Evolutionary conservation across 2,797 vertebrate genomes (phyloP), one percentile per base, ranked within the genome.

Genomic region (Argentina silus): DNA sequence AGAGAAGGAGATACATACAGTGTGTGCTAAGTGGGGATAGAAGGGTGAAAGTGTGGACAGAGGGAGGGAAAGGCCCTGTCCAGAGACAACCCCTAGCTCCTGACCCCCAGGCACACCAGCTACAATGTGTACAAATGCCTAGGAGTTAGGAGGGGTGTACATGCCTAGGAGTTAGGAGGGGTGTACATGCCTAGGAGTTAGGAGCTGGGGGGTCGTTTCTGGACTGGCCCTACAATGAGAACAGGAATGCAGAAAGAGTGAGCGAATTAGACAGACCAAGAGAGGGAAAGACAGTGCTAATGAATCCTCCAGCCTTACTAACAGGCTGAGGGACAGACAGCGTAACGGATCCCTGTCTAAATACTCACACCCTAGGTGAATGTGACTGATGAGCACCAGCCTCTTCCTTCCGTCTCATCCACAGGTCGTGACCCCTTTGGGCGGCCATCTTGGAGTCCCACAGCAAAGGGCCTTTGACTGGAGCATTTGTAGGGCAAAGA

Each of bases 401-500:
- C 36, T 53, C 68, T 73, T 69, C 42, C 76, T 84, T 82, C 85
- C 2, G 73, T 78, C 74, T 78, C 74, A 11, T 72, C 59, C 79
- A 69, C 62, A 19, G 74, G 76, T 86, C 83, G 5, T 77, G 84
- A 85, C 70, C 80, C 74, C 44, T 66, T 1, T n/a, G 78, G 51
- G 76, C 15, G 67, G 69, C 80, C 86, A 78, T 86, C 51, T 78
- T 80, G 78, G 85, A 62, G 76, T 81, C 78, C 71, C 73, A 74
- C 77, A 67, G 78, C 67, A 77, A 86, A 80, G 73, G 74, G 70
- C 75, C 82, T 78, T 81, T 81, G 79, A 81, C 85, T 81, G 78
- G 87, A 75, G 83, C 65, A 91, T 89, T 89, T 90, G 85, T 78
- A 78, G 86, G 81, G 78, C 86, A 85, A 86, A 88, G 90, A 86